phyloP scores from a whole-genome alignment of 2,797 vertebrate species.

The Borostomias antarcticus region DNA sequence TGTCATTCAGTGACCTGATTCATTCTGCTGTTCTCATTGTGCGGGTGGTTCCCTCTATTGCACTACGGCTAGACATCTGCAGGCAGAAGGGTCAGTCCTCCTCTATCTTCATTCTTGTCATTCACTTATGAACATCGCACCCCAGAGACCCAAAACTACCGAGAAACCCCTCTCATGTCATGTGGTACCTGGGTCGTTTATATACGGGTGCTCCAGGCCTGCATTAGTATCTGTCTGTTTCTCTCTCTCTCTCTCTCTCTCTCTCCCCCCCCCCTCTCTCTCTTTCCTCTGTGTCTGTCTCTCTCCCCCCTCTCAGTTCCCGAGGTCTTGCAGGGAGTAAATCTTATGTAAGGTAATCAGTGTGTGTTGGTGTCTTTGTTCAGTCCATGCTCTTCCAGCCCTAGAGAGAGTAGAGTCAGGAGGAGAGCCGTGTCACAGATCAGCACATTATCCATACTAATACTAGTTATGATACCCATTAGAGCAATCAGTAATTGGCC shows the following conservation, averaged over 20 bases:
- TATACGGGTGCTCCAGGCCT: background rate
- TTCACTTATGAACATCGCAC: background rate
- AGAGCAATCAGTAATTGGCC: no score
- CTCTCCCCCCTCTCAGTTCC: background rate
- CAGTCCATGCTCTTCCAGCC: background rate
- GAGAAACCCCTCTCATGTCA: no score
- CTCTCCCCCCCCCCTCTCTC: background rate
- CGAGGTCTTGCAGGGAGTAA: slow-evolving; percentile 9
- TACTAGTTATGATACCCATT: no score
- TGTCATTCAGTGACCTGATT: slow-evolving; percentile 73
- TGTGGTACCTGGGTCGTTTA: no score
- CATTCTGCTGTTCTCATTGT: slow-evolving; percentile 55
- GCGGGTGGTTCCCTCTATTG: slow-evolving; percentile 58
- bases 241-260: background rate
- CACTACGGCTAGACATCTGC: slow-evolving; percentile 33
- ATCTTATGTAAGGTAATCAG: slow-evolving; percentile 45
- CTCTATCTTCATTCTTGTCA: slow-evolving; percentile 33
- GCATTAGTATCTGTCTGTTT: slow-evolving; percentile 5
- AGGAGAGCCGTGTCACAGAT: slow-evolving; percentile 8
- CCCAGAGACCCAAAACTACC: no score
- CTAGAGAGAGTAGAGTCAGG: background rate
- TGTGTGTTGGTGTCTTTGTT: slow-evolving; percentile 22
- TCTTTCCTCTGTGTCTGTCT: background rate
- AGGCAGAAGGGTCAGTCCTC: slow-evolving; percentile 14
- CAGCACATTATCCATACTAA: slow-evolving; percentile 11